These are phyloP conservation scores for Anoplophora glabripennis DNA, from an alignment of 1,140 invertebrate species.

Conservation along the genomic window DNA sequence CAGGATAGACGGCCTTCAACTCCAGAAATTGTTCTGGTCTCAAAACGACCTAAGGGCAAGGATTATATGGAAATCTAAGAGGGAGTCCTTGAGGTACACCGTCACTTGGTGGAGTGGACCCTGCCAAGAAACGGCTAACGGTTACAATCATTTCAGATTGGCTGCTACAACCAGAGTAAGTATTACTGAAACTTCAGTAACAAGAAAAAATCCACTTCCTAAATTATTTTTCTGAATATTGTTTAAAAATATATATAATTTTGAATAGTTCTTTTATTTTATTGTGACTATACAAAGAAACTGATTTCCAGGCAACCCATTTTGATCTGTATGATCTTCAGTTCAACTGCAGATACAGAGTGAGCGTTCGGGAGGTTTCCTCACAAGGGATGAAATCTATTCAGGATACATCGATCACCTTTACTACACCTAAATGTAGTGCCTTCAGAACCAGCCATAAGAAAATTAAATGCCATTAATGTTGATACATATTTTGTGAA, in stretches of 20 bases:
- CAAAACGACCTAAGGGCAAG: constrained; percentile 52
- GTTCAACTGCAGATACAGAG: constrained; percentile 38
- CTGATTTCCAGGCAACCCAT: constrained; percentile 28
- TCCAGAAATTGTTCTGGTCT: constrained; percentile 54
- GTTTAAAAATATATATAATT: neutral
- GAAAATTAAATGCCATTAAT: constrained; percentile 29
- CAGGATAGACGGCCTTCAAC: constrained; percentile 50
- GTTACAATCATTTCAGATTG: constrained; percentile 29
- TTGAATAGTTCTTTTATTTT: neutral
- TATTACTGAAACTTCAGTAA: neutral
- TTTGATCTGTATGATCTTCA: constrained; percentile 39
- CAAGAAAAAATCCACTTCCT: neutral
- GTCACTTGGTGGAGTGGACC: constrained; percentile 38
- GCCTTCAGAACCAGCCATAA: constrained; percentile 25
- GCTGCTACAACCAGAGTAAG: constrained; percentile 38
- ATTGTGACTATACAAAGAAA: neutral
- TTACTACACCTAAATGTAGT: constrained; percentile 38
- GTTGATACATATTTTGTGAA: too few relatives aligned
- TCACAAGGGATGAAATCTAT: constrained; percentile 25
- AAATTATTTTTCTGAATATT: neutral
- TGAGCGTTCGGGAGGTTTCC: constrained; percentile 33
- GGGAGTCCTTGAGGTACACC: constrained; percentile 25
- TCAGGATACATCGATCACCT: constrained; percentile 36
- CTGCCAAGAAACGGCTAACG: constrained; percentile 20
- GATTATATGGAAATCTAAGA: constrained; percentile 50